Evolutionary conservation across 2,888 invertebrate species (phyloP).

Genomic region (Eupithecia dodoneata): DNA sequence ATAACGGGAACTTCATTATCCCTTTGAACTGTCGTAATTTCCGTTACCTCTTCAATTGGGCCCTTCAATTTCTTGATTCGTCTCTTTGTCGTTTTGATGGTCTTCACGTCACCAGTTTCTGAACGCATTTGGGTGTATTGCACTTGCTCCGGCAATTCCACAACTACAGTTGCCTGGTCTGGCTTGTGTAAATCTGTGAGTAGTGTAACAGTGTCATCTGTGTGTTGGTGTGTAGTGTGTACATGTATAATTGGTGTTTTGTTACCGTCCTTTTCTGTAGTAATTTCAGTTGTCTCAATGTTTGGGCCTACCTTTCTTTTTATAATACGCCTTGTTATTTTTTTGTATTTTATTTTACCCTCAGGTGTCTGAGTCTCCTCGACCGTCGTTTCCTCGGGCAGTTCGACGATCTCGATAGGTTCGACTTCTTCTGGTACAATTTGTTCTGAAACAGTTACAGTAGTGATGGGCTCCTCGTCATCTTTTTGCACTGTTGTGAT

Average conservation of each 20-base stretch:
- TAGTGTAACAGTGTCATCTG: constrained; percentile 22
- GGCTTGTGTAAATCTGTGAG: constrained; percentile 32
- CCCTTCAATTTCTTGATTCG: constrained; percentile 53
- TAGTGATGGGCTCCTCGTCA: constrained; percentile 35
- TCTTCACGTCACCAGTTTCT: constrained; percentile 44
- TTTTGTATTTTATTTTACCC: constrained; percentile 53
- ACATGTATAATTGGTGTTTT: constrained; percentile 54
- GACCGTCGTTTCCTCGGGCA: constrained; percentile 50
- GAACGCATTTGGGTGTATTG: constrained; percentile 49
- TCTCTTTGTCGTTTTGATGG: constrained; percentile 50
- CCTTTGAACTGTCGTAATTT: constrained; percentile 58
- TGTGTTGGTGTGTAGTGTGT: constrained; percentile 28
- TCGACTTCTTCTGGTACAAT: constrained; percentile 39
- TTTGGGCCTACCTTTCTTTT: constrained; percentile 56
- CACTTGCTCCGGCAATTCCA: constrained; percentile 47
- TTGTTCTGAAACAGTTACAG: constrained; percentile 51
- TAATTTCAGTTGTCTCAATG: constrained; percentile 40
- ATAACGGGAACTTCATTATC: constrained; percentile 59
- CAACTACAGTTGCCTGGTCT: constrained; percentile 48
- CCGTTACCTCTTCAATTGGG: constrained; percentile 52
- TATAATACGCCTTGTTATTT: constrained; percentile 41
- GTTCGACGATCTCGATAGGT: constrained; percentile 43
- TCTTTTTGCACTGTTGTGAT: constrained; percentile 10
- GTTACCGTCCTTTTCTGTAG: constrained; percentile 29
- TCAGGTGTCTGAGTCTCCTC: constrained; percentile 45